phyloP scores from a whole-genome alignment of 2,888 invertebrate species.

The Frankliniella fusca region DNA sequence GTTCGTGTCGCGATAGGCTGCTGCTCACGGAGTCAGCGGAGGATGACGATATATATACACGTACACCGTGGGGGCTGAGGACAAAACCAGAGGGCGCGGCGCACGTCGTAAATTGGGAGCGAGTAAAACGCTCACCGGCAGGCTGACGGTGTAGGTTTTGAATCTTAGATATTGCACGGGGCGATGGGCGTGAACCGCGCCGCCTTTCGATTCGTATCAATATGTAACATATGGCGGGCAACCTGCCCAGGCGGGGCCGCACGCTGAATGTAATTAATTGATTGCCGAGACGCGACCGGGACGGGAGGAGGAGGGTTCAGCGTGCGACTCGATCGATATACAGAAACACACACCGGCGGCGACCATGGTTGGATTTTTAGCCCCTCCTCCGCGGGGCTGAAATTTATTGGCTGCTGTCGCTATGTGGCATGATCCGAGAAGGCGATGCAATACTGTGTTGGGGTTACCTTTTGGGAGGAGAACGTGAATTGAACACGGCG shows the following conservation, averaged over 20 bases:
- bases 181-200: not conserved
- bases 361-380: too few relatives aligned
- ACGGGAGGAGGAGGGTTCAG: too few relatives aligned
- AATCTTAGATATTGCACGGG: not conserved
- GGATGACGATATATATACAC: not conserved
- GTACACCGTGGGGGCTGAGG: not conserved
- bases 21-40: not conserved
- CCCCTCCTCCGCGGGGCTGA: too few relatives aligned
- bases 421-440: too few relatives aligned
- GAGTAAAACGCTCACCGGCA: constrained; percentile 2
- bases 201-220: not conserved
- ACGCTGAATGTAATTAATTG: not conserved
- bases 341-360: too few relatives aligned
- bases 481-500: too few relatives aligned
- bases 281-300: not conserved
- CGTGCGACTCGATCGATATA: too few relatives aligned
- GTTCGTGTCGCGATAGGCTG: not conserved
- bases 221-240: not conserved
- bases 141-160: not conserved
- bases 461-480: too few relatives aligned
- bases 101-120: constrained; percentile 4
- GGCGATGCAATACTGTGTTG: too few relatives aligned
- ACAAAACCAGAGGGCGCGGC: not conserved
- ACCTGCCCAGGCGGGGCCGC: not conserved
- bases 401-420: too few relatives aligned